Percentiles rank a stretch among this genome's conserved stretches.
phyloP scores from a whole-genome alignment of 2,797 vertebrate genomes.

The Rhynchonycteris naso region DNA sequence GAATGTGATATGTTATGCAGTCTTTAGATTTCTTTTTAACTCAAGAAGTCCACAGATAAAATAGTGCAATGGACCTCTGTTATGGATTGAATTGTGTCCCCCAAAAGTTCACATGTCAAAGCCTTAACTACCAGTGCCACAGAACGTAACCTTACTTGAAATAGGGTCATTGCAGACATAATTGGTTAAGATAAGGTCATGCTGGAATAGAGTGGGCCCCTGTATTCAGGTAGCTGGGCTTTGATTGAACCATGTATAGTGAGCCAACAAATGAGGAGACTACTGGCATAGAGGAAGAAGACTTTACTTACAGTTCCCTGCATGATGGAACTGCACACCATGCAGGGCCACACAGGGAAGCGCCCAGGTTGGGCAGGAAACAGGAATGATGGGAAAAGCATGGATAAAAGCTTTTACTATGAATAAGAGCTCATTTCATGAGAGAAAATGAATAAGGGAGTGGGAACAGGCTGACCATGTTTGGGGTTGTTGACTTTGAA shows the following conservation, averaged over 20 bases:
- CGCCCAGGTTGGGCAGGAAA: neutral
- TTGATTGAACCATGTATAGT: neutral
- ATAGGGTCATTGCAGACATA: neutral
- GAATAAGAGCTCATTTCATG: neutral
- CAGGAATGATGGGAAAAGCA: neutral
- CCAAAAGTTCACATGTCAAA: neutral
- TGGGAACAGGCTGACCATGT: too few species aligned
- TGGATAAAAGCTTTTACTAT: neutral
- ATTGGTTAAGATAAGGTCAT: neutral
- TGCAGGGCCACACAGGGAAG: accelerated
- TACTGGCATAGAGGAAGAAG: neutral
- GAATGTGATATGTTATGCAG: neutral
- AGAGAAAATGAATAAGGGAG: neutral
- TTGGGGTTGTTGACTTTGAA: neutral
- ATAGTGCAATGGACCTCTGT: neutral
- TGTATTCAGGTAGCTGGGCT: neutral
- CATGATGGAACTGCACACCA: neutral
- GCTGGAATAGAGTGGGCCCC: neutral
- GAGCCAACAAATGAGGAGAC: neutral
- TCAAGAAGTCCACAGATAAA: neutral
- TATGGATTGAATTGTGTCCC: neutral
- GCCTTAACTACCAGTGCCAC: neutral
- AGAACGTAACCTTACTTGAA: neutral
- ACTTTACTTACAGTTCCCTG: neutral
- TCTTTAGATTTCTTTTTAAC: neutral